Percentiles rank a stretch among this genome's conserved stretches.
Conservation (phyloP, 1,140 invertebrate species). For the Aphelinus atriplicis region DNA sequence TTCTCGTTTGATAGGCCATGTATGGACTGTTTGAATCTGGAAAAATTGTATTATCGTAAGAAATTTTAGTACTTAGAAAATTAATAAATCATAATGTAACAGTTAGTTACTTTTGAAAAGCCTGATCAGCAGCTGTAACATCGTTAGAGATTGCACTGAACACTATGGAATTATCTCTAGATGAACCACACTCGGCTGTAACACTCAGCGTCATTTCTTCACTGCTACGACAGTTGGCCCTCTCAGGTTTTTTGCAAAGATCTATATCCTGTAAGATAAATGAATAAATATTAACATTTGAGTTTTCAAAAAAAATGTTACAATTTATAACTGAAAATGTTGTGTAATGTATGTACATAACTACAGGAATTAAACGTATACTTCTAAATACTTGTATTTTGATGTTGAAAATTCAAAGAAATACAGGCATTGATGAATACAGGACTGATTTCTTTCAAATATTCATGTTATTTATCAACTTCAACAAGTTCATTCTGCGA, state of each 20-base stretch:
- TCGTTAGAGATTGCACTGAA: slow-evolving; percentile 64
- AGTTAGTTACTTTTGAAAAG: slow-evolving; percentile 58
- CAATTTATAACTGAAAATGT: too few species aligned
- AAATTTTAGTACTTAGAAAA: not conserved
- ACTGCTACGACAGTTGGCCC: slow-evolving; percentile 51
- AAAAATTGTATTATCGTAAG: slow-evolving; percentile 31
- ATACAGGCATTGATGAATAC: too few species aligned
- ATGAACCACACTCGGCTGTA: slow-evolving; percentile 60
- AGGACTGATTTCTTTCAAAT: too few species aligned
- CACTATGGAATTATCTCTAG: slow-evolving; percentile 62
- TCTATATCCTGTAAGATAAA: slow-evolving; percentile 51
- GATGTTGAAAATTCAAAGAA: too few species aligned
- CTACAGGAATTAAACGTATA: too few species aligned
- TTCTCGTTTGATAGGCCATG: slow-evolving; percentile 67
- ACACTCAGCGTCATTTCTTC: slow-evolving; percentile 61
- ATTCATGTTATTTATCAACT: too few species aligned
- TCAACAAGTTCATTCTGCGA: too few species aligned
- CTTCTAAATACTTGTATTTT: too few species aligned
- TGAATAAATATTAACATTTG: too few species aligned
- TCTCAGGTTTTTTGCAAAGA: slow-evolving; percentile 55
- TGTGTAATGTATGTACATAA: too few species aligned
- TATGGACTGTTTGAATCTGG: slow-evolving; percentile 70
- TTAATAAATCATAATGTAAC: slow-evolving; percentile 8
- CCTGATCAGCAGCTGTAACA: slow-evolving; percentile 59
- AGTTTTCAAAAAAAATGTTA: too few species aligned